phyloP scores from a whole-genome alignment of 2,797 vertebrate genomes.

The Graptemys geographica region DNA sequence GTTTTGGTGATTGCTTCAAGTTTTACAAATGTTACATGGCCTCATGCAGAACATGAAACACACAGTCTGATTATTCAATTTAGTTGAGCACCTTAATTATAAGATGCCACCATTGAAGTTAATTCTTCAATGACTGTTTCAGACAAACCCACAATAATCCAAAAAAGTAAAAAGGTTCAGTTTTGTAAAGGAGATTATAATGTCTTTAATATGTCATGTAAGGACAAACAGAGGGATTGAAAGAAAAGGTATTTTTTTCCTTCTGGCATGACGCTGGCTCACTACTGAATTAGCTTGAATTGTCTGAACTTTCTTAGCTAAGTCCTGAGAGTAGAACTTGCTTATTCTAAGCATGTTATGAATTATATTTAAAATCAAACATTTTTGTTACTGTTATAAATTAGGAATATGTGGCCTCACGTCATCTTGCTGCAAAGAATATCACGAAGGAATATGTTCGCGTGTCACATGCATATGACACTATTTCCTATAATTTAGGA shows the following conservation, averaged over 20 bases:
- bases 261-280: background rate
- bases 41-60: constrained; percentile 23
- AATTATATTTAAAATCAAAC: constrained; percentile 25
- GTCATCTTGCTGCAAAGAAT: background rate
- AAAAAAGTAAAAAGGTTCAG: background rate
- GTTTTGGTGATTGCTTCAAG: constrained; percentile 42
- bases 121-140: constrained; percentile 44
- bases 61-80: background rate
- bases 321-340: background rate
- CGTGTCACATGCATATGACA: background rate
- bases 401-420: background rate
- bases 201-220: background rate
- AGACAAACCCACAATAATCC: background rate
- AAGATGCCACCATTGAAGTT: constrained; percentile 32
- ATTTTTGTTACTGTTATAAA: constrained; percentile 1
- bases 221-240: constrained; percentile 10
- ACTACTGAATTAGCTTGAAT: background rate
- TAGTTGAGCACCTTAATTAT: constrained; percentile 32
- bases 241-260: background rate
- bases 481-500: background rate
- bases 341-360: background rate
- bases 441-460: background rate
- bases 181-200: background rate
- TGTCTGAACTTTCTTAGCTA: constrained; percentile 16
- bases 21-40: constrained; percentile 25